These are phyloP conservation scores for Malacoraja senta DNA, from an alignment of 2,797 vertebrate species.

Conservation along the genomic window DNA sequence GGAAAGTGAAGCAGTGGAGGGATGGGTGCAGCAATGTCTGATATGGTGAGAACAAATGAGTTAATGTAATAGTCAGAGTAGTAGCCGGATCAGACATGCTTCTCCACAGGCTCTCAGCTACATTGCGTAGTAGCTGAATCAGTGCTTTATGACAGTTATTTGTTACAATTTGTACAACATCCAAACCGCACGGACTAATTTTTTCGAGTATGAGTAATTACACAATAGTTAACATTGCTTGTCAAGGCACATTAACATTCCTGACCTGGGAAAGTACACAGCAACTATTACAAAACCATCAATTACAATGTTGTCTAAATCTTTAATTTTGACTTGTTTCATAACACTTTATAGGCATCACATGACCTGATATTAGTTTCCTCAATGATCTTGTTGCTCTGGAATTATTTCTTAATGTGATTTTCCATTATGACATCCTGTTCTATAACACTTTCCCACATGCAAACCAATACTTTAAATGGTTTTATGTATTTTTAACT, in stretches of 20 bases:
- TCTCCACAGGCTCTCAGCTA: neutral
- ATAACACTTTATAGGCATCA: neutral
- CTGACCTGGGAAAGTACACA: neutral
- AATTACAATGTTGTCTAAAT: neutral
- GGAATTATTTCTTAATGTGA: neutral
- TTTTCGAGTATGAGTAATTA: neutral
- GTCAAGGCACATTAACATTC: neutral
- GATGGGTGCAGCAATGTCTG: no score
- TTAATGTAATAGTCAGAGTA: no score
- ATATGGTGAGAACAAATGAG: no score
- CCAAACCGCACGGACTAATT: neutral
- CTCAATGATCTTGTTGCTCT: neutral
- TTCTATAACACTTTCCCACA: neutral
- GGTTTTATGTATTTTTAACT: neutral
- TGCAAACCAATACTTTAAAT: neutral
- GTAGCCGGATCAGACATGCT: neutral
- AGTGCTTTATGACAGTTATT: neutral
- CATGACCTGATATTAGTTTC: neutral
- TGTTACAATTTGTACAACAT: neutral
- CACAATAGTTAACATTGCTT: neutral
- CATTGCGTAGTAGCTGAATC: neutral
- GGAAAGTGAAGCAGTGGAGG: no score
- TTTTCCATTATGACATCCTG: neutral
- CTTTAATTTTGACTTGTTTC: neutral
- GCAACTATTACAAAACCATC: neutral